phyloP scores from a whole-genome alignment of 2,888 invertebrate genomes.

The Zelleria hepariella region DNA sequence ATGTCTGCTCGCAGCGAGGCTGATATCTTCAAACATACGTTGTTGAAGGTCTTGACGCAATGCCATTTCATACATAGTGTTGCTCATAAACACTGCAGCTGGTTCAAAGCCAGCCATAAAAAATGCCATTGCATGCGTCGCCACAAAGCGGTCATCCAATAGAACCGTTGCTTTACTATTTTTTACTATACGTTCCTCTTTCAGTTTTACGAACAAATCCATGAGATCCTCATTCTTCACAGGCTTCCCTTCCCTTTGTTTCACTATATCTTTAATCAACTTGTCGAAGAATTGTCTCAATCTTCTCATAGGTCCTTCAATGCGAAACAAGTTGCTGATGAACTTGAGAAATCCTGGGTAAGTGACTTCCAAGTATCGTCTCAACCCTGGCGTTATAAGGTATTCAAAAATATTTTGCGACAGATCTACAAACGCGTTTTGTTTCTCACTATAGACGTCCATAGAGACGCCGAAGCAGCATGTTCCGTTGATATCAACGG shows the following conservation, averaged over 20 bases:
- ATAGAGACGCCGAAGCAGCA: conserved; percentile 5
- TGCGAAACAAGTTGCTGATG: background rate
- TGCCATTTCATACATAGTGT: conserved; percentile 44
- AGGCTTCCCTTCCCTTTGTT: conserved; percentile 8
- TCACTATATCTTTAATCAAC: conserved; percentile 14
- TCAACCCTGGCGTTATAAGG: background rate
- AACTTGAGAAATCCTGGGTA: conserved; percentile 3
- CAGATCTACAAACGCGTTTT: conserved; percentile 5
- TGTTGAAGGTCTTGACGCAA: conserved; percentile 34
- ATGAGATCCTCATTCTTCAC: conserved; percentile 14
- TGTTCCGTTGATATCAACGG: background rate
- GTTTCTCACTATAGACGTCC: conserved; percentile 3
- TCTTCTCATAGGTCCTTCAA: background rate
- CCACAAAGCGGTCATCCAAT: conserved; percentile 29
- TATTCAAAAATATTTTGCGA: background rate
- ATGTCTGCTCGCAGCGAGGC: conserved; percentile 28
- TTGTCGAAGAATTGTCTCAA: conserved; percentile 9
- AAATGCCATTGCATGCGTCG: conserved; percentile 45
- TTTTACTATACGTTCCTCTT: conserved; percentile 3
- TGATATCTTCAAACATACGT: conserved; percentile 35
- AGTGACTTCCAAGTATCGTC: background rate
- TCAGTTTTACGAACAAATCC: conserved; percentile 15
- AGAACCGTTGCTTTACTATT: conserved; percentile 13
- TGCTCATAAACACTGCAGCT: conserved; percentile 51
- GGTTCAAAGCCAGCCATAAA: conserved; percentile 63